Evolutionary conservation across 64 coral and sea anemone genomes (phyloP).

Genomic region (Stichodactyla helianthus): DNA sequence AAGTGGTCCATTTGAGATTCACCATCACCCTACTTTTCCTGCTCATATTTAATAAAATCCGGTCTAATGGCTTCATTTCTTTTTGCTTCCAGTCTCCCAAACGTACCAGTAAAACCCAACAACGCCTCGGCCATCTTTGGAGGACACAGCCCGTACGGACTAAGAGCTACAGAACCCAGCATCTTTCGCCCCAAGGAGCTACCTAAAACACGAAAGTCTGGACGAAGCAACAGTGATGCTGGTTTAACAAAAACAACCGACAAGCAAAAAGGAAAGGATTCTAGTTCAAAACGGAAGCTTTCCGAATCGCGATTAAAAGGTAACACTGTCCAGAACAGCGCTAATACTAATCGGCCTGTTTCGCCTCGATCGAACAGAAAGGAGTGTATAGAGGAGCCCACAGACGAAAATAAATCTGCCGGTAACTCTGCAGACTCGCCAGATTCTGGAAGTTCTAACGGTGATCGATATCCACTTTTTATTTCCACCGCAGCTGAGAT

Average conservation of each 20-base stretch:
- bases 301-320: background rate
- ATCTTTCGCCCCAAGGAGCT: constrained; percentile 11
- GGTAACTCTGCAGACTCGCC: background rate
- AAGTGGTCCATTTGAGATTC: too few species aligned
- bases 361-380: constrained; percentile 12
- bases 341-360: background rate
- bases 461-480: constrained; percentile 56
- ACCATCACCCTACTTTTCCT: too few species aligned
- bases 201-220: constrained; percentile 18
- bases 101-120: constrained; percentile 2
- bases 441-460: background rate
- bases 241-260: constrained; percentile 34
- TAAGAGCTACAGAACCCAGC: constrained; percentile 30
- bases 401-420: background rate
- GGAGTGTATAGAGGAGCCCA: background rate
- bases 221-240: constrained; percentile 57
- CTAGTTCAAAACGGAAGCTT: background rate
- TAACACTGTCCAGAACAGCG: background rate
- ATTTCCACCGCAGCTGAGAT: constrained; percentile 16
- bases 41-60: too few species aligned
- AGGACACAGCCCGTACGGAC: constrained; percentile 39
- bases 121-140: constrained; percentile 70
- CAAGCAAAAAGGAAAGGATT: constrained; percentile 45
- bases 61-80: background rate
- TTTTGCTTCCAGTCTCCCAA: constrained; percentile 42